phyloP scores from a whole-genome alignment of 2,113 vertebrate genomes.

The Actenoides hombroni region DNA sequence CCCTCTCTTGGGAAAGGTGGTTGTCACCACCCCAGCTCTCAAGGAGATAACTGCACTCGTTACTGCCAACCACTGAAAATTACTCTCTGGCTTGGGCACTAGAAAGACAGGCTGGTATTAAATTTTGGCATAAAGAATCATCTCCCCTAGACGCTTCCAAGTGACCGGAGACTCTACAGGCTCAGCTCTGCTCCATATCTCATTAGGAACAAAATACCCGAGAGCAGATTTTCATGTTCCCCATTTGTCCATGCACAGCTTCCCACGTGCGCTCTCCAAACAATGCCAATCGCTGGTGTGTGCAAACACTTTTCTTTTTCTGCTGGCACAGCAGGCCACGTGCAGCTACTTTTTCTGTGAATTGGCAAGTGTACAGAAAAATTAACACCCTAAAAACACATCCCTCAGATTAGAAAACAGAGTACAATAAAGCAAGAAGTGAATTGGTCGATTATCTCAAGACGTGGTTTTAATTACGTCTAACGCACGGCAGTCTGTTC shows the following conservation, averaged over 20 bases:
- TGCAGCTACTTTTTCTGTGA: background rate
- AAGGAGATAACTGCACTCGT: background rate
- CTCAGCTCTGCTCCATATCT: background rate
- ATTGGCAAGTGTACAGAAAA: background rate
- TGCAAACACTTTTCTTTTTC: background rate
- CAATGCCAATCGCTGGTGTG: background rate
- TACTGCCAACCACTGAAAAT: background rate
- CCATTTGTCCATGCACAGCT: background rate
- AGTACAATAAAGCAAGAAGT: background rate
- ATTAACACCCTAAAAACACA: background rate
- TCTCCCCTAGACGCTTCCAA: background rate
- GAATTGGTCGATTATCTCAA: conserved; percentile 4
- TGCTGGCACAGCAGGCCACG: background rate
- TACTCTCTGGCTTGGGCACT: background rate
- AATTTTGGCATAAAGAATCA: background rate
- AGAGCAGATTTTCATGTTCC: background rate
- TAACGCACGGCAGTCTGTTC: conserved; percentile 20
- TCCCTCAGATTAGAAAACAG: background rate
- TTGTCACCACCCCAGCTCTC: background rate
- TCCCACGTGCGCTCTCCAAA: background rate
- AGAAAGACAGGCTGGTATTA: background rate
- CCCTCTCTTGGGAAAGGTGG: background rate
- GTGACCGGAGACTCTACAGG: background rate
- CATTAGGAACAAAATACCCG: background rate
- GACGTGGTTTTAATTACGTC: conserved; percentile 53